phyloP scores from a whole-genome alignment of 2,888 invertebrate species.

The Pheosia gnoma region DNA sequence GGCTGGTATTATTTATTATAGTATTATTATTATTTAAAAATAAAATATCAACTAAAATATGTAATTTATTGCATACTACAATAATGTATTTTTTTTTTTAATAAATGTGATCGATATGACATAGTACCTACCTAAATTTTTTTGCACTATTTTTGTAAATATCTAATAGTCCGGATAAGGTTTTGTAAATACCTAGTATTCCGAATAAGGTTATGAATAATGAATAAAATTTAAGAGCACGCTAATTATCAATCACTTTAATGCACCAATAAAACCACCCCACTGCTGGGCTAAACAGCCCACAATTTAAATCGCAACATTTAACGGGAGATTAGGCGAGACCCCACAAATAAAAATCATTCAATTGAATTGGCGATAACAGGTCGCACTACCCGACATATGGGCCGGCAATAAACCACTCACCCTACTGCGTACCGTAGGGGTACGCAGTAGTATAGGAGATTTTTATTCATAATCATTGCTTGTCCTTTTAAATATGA shows the following conservation, averaged over 20 bases:
- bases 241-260: slow-evolving; percentile 4
- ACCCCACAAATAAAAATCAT: slow-evolving; percentile 26
- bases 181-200: too few species aligned
- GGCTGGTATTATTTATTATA: too few species aligned
- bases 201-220: not conserved
- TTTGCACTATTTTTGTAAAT: too few species aligned
- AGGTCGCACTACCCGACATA: slow-evolving; percentile 25
- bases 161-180: too few species aligned
- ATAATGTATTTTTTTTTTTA: too few species aligned
- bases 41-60: too few species aligned
- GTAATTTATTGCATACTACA: too few species aligned
- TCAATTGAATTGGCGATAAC: slow-evolving; percentile 15
- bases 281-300: slow-evolving; percentile 8
- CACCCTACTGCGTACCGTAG: slow-evolving; percentile 7
- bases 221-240: not conserved
- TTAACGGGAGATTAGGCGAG: slow-evolving; percentile 18
- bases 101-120: too few species aligned
- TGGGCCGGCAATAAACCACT: slow-evolving; percentile 24
- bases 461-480: slow-evolving; percentile 14
- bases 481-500: slow-evolving; percentile 4
- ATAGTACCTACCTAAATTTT: too few species aligned
- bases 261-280: slow-evolving; percentile 8
- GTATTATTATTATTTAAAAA: too few species aligned
- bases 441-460: not conserved
- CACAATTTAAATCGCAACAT: slow-evolving; percentile 15